Conservation (phyloP, 2,113 vertebrate species). For the Coptodon rendalli region DNA sequence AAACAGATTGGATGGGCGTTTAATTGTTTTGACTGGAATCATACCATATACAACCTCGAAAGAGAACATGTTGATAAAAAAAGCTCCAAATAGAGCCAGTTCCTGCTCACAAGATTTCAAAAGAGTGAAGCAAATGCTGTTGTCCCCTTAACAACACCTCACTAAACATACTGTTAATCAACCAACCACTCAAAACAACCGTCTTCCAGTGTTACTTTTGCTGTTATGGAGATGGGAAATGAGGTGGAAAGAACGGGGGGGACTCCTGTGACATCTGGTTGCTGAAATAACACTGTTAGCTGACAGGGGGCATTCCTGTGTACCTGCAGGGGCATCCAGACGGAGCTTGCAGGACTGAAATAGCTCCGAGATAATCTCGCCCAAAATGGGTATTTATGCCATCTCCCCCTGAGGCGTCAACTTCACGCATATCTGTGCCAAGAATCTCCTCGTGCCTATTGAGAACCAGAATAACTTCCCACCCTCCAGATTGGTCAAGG, state of each 20-base stretch:
- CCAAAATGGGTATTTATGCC: conserved; percentile 46
- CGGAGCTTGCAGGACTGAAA: conserved; percentile 49
- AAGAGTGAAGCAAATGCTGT: background rate
- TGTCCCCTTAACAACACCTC: background rate
- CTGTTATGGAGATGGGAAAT: background rate
- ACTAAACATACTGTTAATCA: background rate
- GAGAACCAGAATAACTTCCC: conserved; percentile 41
- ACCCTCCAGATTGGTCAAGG: conserved; percentile 15
- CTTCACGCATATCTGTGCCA: conserved; percentile 32
- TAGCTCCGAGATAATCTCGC: conserved; percentile 55
- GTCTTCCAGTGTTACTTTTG: background rate
- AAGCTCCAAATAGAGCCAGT: background rate
- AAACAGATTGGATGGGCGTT: conserved; percentile 12
- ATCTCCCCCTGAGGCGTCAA: conserved; percentile 21
- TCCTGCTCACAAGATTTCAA: background rate
- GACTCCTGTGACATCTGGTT: conserved; percentile 16
- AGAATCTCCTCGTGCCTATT: conserved; percentile 47
- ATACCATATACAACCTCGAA: conserved; percentile 1
- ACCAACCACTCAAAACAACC: background rate
- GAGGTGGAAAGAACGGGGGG: background rate
- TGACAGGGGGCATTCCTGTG: conserved; percentile 59
- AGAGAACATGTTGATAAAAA: background rate
- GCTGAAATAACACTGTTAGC: conserved; percentile 44
- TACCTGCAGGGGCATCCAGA: conserved; percentile 53
- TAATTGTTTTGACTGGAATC: conserved; percentile 32